Evolutionary conservation across 2,888 invertebrate species (phyloP), one percentile per base, ranked within the genome.

Genomic region (Arrhopalites spinosus): DNA sequence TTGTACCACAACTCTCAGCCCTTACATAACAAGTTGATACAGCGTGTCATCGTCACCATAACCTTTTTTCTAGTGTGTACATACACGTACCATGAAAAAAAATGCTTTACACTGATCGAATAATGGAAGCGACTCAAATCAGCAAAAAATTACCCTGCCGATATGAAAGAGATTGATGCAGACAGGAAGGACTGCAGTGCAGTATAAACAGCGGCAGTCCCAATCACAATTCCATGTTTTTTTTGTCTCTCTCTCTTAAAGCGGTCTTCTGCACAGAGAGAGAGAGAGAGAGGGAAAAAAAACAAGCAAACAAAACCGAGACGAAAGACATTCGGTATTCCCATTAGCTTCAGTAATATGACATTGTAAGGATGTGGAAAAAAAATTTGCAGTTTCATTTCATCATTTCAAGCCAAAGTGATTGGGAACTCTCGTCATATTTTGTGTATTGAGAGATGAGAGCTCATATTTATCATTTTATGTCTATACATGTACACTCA

Each of bases 111-210:
- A 30, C 64, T 64, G 69, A 75, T 67, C 67, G 43, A 74, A 67
- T 74, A 56, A 67, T 68, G 61, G 63, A 63, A 69, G 63, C 75
- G 70, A 20, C 69, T 70, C 75, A 75, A 70, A 70, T 70, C 69
- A 70, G 69, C 75, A 75, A 70, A 64, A 75, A 70, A 75, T 75
- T 63, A 75, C 70, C 75, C 69, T 75, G 69, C 36, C 75, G 63
- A 72, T 72, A 63, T 64, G 61, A 63, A 47, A 72, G 72, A 72
- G 72, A 72, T 72, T 72, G 72, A 72, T 72, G 72, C 63, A 63
- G 72, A 72, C 72, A 63, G 47, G 45, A 47, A 71, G 70, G 17
- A 68, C 63, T 63, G 53, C 36, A 71, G 59, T 71, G 71, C 71
- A 71, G 36, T 71, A 36, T 11, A 36, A 36, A 11, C 36, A 36